Base-by-base conservation (phyloP, 2,888 invertebrate genomes). In the Patella ulyssiponensis region DNA sequence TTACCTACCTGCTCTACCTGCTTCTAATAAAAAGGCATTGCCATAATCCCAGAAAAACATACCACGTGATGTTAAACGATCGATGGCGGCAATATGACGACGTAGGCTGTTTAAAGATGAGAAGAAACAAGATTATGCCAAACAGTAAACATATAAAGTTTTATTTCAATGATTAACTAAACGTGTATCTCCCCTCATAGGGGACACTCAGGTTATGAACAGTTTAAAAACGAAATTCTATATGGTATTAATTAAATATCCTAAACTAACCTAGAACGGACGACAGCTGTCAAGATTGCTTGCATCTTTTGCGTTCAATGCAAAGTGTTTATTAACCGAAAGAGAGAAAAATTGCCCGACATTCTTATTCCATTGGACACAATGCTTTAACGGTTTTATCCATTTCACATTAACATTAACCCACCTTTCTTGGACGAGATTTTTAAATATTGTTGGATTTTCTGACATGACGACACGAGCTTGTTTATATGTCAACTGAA, bases 21-120 rank as follows among this genome's bases (percentile, higher is more conserved):
- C 93, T 87, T 94, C 94, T 77, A 94, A 90, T 27, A 94, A 90
- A 86, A 94, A 94, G 3, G 94, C 94, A 87, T 94, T 94, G 27
- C 94, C 94, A 88, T 94, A 94, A 88, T 94, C 94, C 93, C 93
- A 94, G 89, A 94, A 94, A 84, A 92, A 92, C 91, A 94, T 90
- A 12, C 94, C 94, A 12, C 90, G 86, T 3, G 88, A 87, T 0
- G 92, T 83, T 73, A 94, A 86, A 69, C 87, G 90, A 85, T 94
- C 93, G 76, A 94, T 93, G n/a, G 94, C 94, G 1, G 86, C 84
- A 7, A 94, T 91, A 74, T 94, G 94, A 11, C 94, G 92, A 69
- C 93, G 86, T 27, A 94, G 88, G 86, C 94, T 93, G 81, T 58
- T 44, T 44, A 0, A 89, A 84, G 11, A 64, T 70, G 44, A 27